These are phyloP conservation scores for Zapus hudsonius DNA, from an alignment of 2,113 vertebrate species.

Conservation along the genomic window DNA sequence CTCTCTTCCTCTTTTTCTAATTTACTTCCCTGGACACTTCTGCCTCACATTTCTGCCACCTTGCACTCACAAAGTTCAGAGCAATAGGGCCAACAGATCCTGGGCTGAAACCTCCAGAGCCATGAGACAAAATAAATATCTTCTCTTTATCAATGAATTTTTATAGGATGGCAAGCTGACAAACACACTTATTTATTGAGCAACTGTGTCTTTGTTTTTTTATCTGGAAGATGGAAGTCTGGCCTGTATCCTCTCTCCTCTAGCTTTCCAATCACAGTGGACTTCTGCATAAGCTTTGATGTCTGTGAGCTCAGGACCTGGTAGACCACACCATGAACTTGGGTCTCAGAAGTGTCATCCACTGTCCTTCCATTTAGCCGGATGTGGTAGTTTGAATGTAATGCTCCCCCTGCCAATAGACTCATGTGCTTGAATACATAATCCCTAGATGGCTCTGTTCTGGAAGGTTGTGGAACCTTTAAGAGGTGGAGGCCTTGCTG, in stretches of 20 bases:
- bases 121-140: background rate
- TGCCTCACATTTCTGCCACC: background rate
- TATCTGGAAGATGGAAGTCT: background rate
- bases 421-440: too few relatives aligned
- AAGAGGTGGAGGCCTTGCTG: too few relatives aligned
- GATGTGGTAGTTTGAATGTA: too few relatives aligned
- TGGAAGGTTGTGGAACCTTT: too few relatives aligned
- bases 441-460: too few relatives aligned
- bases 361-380: too few relatives aligned
- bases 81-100: too few relatives aligned
- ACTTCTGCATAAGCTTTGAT: too few relatives aligned
- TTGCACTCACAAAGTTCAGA: background rate
- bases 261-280: background rate
- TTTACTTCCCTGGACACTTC: background rate
- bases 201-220: too few relatives aligned
- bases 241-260: background rate
- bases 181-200: background rate
- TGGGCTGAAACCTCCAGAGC: background rate
- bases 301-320: fast-evolving
- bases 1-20: background rate
- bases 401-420: too few relatives aligned
- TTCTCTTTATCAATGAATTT: background rate
- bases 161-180: background rate
- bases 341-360: background rate
- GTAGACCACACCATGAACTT: fast-evolving